Percentiles rank a stretch among this genome's conserved stretches.
Evolutionary conservation across 1,140 invertebrate genomes (phyloP).

Genomic region (Neodiprion pinetum): DNA sequence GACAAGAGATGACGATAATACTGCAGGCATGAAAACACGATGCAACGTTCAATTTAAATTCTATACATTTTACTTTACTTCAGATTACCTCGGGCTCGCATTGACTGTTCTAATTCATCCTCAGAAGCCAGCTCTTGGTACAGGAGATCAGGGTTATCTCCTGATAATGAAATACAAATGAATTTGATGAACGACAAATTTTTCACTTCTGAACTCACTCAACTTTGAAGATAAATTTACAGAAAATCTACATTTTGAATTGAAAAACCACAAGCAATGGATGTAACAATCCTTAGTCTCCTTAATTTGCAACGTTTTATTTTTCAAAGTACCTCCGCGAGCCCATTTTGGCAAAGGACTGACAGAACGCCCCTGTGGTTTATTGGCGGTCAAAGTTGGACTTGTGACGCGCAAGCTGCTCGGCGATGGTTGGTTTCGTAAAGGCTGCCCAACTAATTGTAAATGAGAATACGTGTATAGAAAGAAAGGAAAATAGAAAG

Average conservation of each 20-base stretch:
- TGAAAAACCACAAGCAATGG: too few relatives aligned
- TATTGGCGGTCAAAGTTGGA: slow-evolving; percentile 48
- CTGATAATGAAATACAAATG: slow-evolving; percentile 49
- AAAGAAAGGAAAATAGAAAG: not conserved
- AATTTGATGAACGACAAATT: too few relatives aligned
- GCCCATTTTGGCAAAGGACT: slow-evolving; percentile 67
- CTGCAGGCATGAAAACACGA: slow-evolving; percentile 14
- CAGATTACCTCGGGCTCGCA: slow-evolving; percentile 26
- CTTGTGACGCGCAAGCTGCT: slow-evolving; percentile 54
- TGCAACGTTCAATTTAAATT: slow-evolving; percentile 30
- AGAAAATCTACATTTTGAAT: not conserved
- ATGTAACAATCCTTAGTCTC: not conserved
- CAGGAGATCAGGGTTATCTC: slow-evolving; percentile 66
- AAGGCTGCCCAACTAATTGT: slow-evolving; percentile 61
- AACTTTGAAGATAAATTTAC: too few relatives aligned
- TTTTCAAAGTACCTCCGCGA: slow-evolving; percentile 59
- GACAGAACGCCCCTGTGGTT: slow-evolving; percentile 54
- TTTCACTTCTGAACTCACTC: too few relatives aligned
- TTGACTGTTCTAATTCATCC: slow-evolving; percentile 53
- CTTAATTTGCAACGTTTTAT: slow-evolving; percentile 19
- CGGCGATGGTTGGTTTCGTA: slow-evolving; percentile 64
- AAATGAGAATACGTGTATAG: not conserved
- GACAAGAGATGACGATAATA: not conserved
- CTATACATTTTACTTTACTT: slow-evolving; percentile 1
- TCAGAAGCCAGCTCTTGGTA: slow-evolving; percentile 64